Conservation (phyloP, 2,113 vertebrate genomes). For the Myanophis thanlyinensis region DNA sequence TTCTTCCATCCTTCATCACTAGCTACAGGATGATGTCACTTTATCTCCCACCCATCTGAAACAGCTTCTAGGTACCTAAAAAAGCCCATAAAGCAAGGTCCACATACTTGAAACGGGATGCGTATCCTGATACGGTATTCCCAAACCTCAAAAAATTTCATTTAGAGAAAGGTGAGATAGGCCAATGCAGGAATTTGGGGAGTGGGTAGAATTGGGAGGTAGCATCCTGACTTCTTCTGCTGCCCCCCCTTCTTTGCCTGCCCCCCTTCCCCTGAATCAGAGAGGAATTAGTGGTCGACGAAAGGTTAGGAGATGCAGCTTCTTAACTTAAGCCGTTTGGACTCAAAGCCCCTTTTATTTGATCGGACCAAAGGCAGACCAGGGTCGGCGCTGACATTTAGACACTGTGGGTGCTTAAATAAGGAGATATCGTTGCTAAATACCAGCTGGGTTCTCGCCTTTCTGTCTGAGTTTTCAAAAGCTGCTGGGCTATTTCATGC, state of each 20-base stretch:
- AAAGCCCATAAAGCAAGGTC: too few relatives aligned
- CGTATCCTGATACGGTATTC: not conserved
- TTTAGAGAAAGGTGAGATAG: too few relatives aligned
- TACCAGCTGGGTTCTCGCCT: not conserved
- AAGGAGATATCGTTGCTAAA: not conserved
- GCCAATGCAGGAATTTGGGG: not conserved
- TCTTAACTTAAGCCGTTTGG: not conserved
- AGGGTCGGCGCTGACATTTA: not conserved
- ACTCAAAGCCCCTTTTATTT: conserved; percentile 14
- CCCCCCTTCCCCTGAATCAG: rapidly evolving
- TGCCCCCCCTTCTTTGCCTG: not conserved
- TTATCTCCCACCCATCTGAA: not conserved
- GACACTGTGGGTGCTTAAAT: not conserved
- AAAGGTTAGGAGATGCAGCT: not conserved
- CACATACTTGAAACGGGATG: not conserved
- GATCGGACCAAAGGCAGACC: not conserved
- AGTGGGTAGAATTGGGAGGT: not conserved
- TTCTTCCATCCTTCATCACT: not conserved
- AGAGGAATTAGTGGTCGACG: not conserved
- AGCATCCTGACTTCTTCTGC: not conserved
- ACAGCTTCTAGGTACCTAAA: not conserved
- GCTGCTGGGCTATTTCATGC: not conserved
- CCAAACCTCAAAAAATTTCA: not conserved
- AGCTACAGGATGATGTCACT: not conserved
- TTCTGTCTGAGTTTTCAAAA: not conserved